These are phyloP conservation scores for Girardinichthys multiradiatus DNA, from an alignment of 2,113 vertebrate species.

Conservation along the genomic window DNA sequence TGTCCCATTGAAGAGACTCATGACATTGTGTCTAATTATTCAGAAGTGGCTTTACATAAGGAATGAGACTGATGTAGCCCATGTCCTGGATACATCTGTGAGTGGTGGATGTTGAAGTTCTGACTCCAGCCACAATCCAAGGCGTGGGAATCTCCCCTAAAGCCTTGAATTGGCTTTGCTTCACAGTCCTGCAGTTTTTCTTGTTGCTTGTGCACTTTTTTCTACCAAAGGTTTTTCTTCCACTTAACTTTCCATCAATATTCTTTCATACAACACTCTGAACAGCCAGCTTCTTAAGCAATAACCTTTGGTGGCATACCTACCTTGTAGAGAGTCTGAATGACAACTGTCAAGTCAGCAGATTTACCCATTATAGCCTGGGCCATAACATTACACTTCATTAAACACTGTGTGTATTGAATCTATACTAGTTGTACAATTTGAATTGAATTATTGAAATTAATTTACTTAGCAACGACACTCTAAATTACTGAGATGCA, in stretches of 20 bases:
- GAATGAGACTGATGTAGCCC: too few relatives aligned
- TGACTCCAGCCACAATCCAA: too few relatives aligned
- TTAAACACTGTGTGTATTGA: background rate
- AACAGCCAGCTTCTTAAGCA: background rate
- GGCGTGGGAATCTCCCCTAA: background rate
- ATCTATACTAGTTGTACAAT: background rate
- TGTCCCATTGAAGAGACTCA: background rate
- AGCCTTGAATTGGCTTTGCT: background rate
- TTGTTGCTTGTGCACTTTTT: background rate
- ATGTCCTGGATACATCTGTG: too few relatives aligned
- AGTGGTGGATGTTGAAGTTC: too few relatives aligned
- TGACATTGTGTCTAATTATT: too few relatives aligned
- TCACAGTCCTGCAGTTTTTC: background rate
- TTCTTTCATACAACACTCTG: too few relatives aligned
- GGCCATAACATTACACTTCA: too few relatives aligned
- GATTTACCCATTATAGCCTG: background rate
- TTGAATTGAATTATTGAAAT: background rate
- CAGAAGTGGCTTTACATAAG: too few relatives aligned
- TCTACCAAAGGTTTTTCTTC: background rate
- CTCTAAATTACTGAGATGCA: background rate
- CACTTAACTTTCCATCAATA: background rate
- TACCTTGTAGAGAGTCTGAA: background rate
- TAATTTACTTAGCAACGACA: background rate
- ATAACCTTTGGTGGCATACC: background rate
- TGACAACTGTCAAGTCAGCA: background rate